phyloP scores from a whole-genome alignment of 2,113 vertebrate species.

The Alouatta palliata region DNA sequence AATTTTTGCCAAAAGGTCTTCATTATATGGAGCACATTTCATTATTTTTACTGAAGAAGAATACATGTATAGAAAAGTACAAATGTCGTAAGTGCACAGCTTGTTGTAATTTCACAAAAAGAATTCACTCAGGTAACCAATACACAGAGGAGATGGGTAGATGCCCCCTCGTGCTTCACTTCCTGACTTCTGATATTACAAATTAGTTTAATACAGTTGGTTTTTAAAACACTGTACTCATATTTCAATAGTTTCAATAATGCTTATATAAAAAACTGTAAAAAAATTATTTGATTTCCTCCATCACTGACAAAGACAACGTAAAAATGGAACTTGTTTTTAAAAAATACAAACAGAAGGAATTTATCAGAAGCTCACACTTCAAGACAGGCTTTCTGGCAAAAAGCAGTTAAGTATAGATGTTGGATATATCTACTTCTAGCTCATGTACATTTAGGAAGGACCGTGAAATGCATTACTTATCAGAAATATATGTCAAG shows the following conservation, averaged over 20 bases:
- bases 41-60: neutral
- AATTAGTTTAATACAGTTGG: conserved; percentile 31
- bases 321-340: neutral
- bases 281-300: neutral
- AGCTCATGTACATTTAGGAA: neutral
- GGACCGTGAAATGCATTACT: neutral
- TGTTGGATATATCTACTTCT: neutral
- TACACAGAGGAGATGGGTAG: neutral
- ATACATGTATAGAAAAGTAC: neutral
- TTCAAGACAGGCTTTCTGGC: conserved; percentile 25
- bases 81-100: neutral
- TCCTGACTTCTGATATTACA: neutral
- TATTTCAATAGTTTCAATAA: conserved; percentile 5
- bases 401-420: conserved; percentile 32
- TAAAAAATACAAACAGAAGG: neutral
- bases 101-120: conserved; percentile 29
- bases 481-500: neutral
- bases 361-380: neutral
- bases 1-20: conserved; percentile 11
- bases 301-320: neutral
- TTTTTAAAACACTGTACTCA: conserved; percentile 6
- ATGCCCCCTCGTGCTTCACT: neutral
- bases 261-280: neutral
- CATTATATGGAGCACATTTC: neutral
- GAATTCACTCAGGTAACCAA: neutral